Base-by-base conservation (phyloP, 2,888 invertebrate species). In the Lucinisca nassula region DNA sequence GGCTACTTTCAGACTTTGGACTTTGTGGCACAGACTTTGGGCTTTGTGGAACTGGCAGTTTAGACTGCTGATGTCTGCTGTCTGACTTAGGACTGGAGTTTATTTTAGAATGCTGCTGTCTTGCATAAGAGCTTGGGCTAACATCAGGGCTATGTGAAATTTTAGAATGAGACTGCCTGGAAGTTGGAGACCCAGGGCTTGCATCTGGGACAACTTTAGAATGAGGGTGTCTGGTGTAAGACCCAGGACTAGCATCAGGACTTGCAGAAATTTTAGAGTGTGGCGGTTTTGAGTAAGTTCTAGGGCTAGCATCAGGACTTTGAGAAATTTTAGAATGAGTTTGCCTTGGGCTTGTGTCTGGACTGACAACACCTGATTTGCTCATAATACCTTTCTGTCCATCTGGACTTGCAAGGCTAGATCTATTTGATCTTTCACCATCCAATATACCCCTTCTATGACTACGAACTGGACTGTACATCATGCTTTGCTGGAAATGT, bases 401-500 rank as follows among this genome's bases (percentile, higher is more conserved):
- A 17, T 85, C 73, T n/a, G 90, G 90, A 75, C 90, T 90, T 17
- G 77, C 85, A 12, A 87, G 55, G 74, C 87, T 87, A n/a, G 83
- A 82, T 55, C 87, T 85, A 24, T 85, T 82, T 30, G 90, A 90
- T 14, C 85, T 45, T 24, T 85, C 87, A 21, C 73, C 70, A 70
- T 84, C 87, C 14, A 75, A 70, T 21, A 75, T 55, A 6, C 51
- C 84, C 32, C 84, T 87, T 40, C 72, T 73, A n/a, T 86, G 32
- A 51, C 85, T 82, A 17, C 90, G 73, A 0, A 90, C 84, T 8
- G 90, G 90, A 79, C 90, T 90, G 61, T 90, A 88, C 90, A 90
- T 85, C 90, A 90, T 90, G 72, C 90, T 90, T 37, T 90, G 90
- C 55, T 90, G 87, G 76, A 90, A 85, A 58, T 90, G 90, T 55